Conservation (phyloP, 1,140 invertebrate genomes). For the Cydia strobilella region DNA sequence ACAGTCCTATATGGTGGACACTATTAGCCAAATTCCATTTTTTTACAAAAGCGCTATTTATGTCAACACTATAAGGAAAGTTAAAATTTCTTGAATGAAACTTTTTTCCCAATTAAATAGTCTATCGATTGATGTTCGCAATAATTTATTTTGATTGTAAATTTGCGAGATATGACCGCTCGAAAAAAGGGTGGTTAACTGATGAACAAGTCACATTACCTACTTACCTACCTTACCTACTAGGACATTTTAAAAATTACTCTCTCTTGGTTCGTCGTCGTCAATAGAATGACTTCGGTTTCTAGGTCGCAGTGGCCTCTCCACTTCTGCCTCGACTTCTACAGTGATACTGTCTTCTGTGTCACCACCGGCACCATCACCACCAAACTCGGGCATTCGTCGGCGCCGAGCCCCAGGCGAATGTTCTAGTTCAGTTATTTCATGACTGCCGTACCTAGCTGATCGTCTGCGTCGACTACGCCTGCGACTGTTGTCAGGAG, state of each 20-base stretch:
- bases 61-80: too few species aligned
- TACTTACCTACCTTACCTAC: too few species aligned
- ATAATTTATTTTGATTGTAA: too few species aligned
- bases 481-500: conserved; percentile 47
- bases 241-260: conserved; percentile 57
- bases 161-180: too few species aligned
- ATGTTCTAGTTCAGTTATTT: conserved; percentile 69
- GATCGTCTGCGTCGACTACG: conserved; percentile 59
- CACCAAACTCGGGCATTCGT: conserved; percentile 59
- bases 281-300: conserved; percentile 57
- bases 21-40: too few species aligned
- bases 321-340: conserved; percentile 61
- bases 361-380: conserved; percentile 40
- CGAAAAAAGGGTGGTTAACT: too few species aligned
- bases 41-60: too few species aligned
- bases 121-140: too few species aligned
- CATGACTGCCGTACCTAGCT: conserved; percentile 68
- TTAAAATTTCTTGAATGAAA: too few species aligned
- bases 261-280: conserved; percentile 60
- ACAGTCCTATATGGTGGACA: too few species aligned
- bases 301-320: conserved; percentile 55
- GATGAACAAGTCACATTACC: too few species aligned
- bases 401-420: conserved; percentile 67
- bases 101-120: too few species aligned
- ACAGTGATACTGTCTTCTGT: conserved; percentile 52